phyloP scores from a whole-genome alignment of 2,888 invertebrate genomes.

The Blera fallax region DNA sequence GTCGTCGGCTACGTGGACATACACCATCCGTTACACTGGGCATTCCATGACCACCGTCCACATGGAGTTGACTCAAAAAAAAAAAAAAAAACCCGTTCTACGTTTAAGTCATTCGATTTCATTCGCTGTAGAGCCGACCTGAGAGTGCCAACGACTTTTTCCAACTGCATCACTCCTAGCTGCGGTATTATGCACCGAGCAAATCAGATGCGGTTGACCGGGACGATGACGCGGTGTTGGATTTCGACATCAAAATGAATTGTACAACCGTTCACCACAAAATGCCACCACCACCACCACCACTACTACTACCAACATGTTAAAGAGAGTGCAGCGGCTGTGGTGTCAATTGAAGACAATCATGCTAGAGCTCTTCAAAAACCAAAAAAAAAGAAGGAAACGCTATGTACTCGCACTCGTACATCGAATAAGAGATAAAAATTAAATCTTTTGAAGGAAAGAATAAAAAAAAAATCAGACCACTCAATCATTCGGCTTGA shows the following conservation, averaged over 20 bases:
- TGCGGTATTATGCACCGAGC: slow-evolving; percentile 30
- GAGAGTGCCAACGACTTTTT: slow-evolving; percentile 32
- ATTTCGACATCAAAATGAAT: slow-evolving; percentile 61
- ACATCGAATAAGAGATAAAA: neutral
- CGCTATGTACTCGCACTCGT: neutral
- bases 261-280: slow-evolving; percentile 63
- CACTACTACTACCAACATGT: slow-evolving; percentile 31
- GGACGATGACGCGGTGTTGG: slow-evolving; percentile 42
- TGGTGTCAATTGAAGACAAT: slow-evolving; percentile 61
- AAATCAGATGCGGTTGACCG: slow-evolving; percentile 61
- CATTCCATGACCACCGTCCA: slow-evolving; percentile 34
- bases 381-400: too few species aligned
- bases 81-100: slow-evolving; percentile 65
- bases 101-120: slow-evolving; percentile 51
- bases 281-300: too few species aligned
- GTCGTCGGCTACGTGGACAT: slow-evolving; percentile 45
- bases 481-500: slow-evolving; percentile 67
- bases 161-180: neutral
- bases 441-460: slow-evolving; percentile 35
- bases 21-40: slow-evolving; percentile 48
- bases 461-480: slow-evolving; percentile 35
- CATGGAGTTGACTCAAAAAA: slow-evolving; percentile 30
- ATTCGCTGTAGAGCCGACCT: slow-evolving; percentile 1
- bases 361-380: neutral
- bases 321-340: neutral